Evolutionary conservation across 2,113 vertebrate genomes (phyloP).

Genomic region (Falco punctatus): DNA sequence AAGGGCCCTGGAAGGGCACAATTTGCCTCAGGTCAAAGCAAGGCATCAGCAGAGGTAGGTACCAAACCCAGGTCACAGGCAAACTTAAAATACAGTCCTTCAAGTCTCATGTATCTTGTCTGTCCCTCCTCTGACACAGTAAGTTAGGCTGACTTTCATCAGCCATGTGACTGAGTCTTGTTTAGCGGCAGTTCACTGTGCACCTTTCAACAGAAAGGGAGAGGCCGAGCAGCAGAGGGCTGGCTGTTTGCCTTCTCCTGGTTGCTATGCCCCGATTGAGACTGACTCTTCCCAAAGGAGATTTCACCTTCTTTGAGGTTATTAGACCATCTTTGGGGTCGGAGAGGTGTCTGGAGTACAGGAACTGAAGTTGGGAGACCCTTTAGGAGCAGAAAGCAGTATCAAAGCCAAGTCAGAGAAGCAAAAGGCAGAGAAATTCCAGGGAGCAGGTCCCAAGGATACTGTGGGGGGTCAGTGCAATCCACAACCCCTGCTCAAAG

Average conservation of each 20-base stretch:
- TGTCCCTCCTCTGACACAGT: background rate
- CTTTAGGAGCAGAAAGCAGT: background rate
- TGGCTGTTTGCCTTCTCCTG: background rate
- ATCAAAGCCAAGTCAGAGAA: background rate
- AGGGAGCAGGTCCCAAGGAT: background rate
- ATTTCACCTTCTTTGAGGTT: background rate
- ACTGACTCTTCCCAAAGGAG: background rate
- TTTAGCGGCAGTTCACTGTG: background rate
- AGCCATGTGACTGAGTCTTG: background rate
- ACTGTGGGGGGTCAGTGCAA: background rate
- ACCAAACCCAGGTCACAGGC: background rate
- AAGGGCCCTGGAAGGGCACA: background rate
- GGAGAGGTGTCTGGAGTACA: background rate
- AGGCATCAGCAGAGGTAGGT: background rate
- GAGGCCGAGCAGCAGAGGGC: background rate
- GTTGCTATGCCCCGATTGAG: background rate
- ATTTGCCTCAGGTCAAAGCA: background rate
- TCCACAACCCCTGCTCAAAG: background rate
- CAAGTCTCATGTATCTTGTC: background rate
- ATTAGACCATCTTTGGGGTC: background rate
- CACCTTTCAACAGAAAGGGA: background rate
- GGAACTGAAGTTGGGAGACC: background rate
- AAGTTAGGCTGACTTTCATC: background rate
- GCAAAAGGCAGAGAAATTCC: background rate
- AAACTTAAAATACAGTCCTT: background rate